These are phyloP conservation scores for Epinephelus coioides DNA, from an alignment of 2,797 vertebrate species.

Conservation along the genomic window DNA sequence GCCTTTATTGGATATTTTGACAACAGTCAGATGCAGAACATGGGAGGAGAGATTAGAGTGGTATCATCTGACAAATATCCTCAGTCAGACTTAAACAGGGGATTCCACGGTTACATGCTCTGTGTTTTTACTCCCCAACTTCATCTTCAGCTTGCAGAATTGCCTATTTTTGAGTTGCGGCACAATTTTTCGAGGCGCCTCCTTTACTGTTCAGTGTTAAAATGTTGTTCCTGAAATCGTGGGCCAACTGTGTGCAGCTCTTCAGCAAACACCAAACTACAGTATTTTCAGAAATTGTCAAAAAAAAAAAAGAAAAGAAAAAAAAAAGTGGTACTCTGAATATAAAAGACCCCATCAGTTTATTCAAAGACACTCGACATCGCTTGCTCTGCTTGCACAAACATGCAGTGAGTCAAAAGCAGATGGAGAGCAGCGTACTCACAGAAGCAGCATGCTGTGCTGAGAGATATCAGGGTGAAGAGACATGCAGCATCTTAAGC, in stretches of 20 bases:
- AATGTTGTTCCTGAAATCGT: constrained; percentile 43
- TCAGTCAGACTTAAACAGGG: constrained; percentile 6
- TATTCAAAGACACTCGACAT: constrained; percentile 86
- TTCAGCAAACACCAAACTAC: constrained; percentile 71
- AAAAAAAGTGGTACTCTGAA: constrained; percentile 69
- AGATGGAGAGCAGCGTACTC: constrained; percentile 83
- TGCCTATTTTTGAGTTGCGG: constrained; percentile 24
- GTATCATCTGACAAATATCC: background rate
- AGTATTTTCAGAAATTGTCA: constrained; percentile 66
- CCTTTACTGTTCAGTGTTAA: constrained; percentile 49
- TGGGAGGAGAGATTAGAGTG: background rate
- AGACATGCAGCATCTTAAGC: constrained; percentile 85
- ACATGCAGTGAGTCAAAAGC: constrained; percentile 81
- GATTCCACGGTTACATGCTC: background rate
- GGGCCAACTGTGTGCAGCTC: constrained; percentile 65
- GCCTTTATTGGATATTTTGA: constrained; percentile 23
- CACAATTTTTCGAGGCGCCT: constrained; percentile 36
- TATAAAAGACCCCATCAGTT: constrained; percentile 82
- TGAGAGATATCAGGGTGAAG: constrained; percentile 79
- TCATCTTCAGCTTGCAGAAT: background rate
- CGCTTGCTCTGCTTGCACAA: constrained; percentile 78
- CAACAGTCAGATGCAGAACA: background rate
- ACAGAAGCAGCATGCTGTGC: constrained; percentile 80
- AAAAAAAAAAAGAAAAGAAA: constrained; percentile 50
- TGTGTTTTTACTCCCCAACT: background rate